Evolutionary conservation across 1,140 invertebrate species (phyloP), one percentile per base, ranked within the genome.

Genomic region (Phocides pigmalion): DNA sequence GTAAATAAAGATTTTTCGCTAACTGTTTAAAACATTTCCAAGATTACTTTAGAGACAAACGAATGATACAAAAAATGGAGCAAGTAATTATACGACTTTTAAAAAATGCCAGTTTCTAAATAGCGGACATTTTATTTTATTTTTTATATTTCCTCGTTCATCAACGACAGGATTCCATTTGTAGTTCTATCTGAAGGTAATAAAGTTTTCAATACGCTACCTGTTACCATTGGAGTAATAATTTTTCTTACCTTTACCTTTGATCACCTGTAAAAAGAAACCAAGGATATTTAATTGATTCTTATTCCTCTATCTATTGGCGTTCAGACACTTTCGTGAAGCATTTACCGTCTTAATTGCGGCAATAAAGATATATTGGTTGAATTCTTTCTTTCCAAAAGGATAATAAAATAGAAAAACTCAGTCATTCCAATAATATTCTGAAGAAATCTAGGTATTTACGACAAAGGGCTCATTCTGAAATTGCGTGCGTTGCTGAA

Each of bases 241-340:
- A 59, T 59, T 59, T 59, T 28, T 59, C 25, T 28, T 46, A 46
- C 54, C 22, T 46, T 58, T 46, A 58, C 54, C 54, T 44, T 44
- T 32, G 41, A 58, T 25, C 41, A 15, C 8, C 39, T 42, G 20
- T 58, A 58, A 58, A 58, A 44, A 44, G 54, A 58, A 58, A 46
- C 41, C 22, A 46, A 58, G 16, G 14, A 44, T 58, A 39, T 58
- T 58, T 58, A 58, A 58, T 58, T 58, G 54, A 41, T 58, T 58
- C 54, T 58, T 58, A 44, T 58, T 58, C 54, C 22, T 58, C 15
- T 42, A 56, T 58, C 54, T 58, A 58, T 44, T 58, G 54, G 39
- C 41, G 12, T 46, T 58, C 54, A 46, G 54, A 58, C 54, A 46
- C 39, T 44, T 51, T 46, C 12, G 54, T 46, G 41, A 22, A 12